These are phyloP conservation scores for Timema podura DNA, from an alignment of 2,888 invertebrate species.

Conservation along the genomic window DNA sequence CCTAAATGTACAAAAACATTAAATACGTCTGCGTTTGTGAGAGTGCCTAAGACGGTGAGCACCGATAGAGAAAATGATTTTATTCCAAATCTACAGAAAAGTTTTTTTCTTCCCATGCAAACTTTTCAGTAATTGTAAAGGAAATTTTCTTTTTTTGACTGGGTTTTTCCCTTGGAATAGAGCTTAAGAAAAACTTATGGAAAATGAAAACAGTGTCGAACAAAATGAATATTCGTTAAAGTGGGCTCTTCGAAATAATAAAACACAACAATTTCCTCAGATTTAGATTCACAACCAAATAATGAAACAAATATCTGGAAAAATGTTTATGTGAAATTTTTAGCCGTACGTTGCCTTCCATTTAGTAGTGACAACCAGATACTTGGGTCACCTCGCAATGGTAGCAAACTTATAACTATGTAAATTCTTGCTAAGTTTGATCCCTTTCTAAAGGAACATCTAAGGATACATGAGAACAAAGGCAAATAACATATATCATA, in stretches of 20 bases:
- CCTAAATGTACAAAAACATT: background rate
- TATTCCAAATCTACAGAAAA: conserved; percentile 1
- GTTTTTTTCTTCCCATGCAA: conserved; percentile 9
- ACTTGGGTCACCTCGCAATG: background rate
- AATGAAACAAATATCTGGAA: background rate
- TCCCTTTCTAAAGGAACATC: background rate
- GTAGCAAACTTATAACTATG: background rate
- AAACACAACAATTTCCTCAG: background rate
- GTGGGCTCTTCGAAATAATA: background rate
- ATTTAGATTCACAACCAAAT: conserved; percentile 1
- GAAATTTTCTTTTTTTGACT: background rate
- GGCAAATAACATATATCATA: background rate
- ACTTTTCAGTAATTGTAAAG: conserved; percentile 13
- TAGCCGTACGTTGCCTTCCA: background rate
- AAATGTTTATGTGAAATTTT: background rate
- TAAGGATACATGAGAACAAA: too few species aligned
- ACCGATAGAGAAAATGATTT: background rate
- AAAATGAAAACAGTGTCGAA: conserved; percentile 4
- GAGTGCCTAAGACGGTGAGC: background rate
- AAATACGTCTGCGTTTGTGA: background rate
- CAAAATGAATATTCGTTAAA: background rate
- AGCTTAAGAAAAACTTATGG: background rate
- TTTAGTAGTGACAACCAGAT: background rate
- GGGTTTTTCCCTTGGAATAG: conserved; percentile 1
- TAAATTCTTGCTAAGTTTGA: background rate